These are phyloP conservation scores for Calliopsis andreniformis DNA, from an alignment of 1,140 invertebrate genomes.

Conservation along the genomic window DNA sequence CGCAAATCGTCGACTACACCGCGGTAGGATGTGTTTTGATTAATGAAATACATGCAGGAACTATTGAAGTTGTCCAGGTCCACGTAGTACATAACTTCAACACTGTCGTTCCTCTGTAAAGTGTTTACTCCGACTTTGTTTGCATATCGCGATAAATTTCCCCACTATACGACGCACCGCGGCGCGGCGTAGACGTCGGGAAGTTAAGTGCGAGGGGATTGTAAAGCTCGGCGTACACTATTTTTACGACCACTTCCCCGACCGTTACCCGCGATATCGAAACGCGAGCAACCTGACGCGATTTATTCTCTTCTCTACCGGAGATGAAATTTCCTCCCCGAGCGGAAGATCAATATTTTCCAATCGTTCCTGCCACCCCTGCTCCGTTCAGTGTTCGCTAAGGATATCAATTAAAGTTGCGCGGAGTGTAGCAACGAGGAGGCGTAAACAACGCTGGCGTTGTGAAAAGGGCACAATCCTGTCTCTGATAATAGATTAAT, in stretches of 20 bases:
- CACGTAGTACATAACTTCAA: neutral
- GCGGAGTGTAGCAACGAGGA: neutral
- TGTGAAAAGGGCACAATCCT: neutral
- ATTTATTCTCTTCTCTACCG: neutral
- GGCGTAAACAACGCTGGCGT: neutral
- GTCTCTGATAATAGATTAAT: constrained; percentile 52
- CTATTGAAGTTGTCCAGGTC: neutral
- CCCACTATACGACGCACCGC: neutral
- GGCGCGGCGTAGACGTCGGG: no score
- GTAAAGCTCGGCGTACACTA: neutral
- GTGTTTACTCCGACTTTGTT: neutral
- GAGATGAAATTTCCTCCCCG: neutral
- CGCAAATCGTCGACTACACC: no score
- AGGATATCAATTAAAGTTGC: constrained; percentile 1
- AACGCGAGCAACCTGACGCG: neutral
- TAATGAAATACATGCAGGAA: no score
- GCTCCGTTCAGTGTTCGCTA: no score
- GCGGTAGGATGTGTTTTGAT: no score
- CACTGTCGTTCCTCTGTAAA: neutral
- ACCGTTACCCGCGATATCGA: constrained; percentile 8
- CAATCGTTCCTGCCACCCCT: neutral
- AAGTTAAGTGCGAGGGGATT: constrained; percentile 9
- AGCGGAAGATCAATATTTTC: constrained; percentile 4
- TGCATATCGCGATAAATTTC: neutral
- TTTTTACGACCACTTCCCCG: neutral